Conservation (phyloP, 2,888 invertebrate species). For the Neocrepidodera transversa region DNA sequence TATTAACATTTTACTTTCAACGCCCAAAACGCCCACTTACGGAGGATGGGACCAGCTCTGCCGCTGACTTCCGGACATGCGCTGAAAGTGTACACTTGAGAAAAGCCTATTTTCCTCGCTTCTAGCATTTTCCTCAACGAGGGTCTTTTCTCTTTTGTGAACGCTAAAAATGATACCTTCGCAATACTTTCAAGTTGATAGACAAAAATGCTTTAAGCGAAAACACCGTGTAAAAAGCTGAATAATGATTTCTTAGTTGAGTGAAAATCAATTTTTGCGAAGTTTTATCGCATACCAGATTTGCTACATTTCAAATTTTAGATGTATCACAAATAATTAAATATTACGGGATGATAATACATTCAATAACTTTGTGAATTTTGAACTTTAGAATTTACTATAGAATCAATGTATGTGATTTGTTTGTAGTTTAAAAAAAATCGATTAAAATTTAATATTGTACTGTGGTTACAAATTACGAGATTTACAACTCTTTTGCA, state of each 20-base stretch:
- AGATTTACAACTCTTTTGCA: too few species aligned
- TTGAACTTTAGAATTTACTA: too few species aligned
- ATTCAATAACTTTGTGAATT: too few species aligned
- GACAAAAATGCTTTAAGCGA: constrained; percentile 16
- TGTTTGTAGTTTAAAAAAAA: too few species aligned
- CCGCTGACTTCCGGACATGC: constrained; percentile 21
- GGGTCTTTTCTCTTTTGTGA: constrained; percentile 24
- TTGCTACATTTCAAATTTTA: too few species aligned
- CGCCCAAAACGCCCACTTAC: constrained; percentile 10
- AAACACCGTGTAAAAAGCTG: constrained; percentile 8
- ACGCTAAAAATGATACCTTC: constrained; percentile 23
- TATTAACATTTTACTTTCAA: not conserved
- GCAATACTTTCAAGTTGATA: constrained; percentile 18
- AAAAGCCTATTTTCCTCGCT: constrained; percentile 26
- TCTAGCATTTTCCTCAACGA: constrained; percentile 18
- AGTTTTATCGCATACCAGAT: not conserved
- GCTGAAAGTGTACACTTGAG: constrained; percentile 15
- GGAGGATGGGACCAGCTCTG: constrained; percentile 4
- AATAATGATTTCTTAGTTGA: constrained; percentile 9
- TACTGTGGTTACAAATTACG: too few species aligned
- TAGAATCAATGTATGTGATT: too few species aligned
- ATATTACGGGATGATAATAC: too few species aligned
- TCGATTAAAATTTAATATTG: too few species aligned
- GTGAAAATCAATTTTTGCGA: constrained; percentile 18
- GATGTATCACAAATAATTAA: too few species aligned